Evolutionary conservation across 2,113 vertebrate species (phyloP).

Genomic region (Heterotilapia buettikoferi): DNA sequence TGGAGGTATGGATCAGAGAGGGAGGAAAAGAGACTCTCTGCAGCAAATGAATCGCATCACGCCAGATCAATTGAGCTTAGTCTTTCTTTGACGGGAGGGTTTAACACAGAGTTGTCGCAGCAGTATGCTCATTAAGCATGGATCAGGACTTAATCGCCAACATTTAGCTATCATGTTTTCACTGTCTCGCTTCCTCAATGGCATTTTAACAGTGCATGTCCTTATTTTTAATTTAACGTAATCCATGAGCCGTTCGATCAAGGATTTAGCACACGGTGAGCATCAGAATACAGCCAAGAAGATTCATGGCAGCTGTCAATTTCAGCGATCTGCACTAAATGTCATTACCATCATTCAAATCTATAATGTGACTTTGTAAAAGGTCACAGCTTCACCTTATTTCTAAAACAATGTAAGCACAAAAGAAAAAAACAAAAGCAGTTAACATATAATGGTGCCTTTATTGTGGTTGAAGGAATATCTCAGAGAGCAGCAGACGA

Average conservation of each 20-base stretch:
- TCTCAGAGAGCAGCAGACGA: background rate
- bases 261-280: background rate
- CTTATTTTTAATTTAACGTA: slow-evolving; percentile 13
- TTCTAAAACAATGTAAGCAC: background rate
- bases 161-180: slow-evolving; percentile 33
- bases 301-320: slow-evolving; percentile 14
- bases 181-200: background rate
- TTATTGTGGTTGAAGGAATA: background rate
- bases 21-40: slow-evolving; percentile 12
- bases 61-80: slow-evolving; percentile 53
- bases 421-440: background rate
- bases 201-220: background rate
- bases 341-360: slow-evolving; percentile 48
- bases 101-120: slow-evolving; percentile 1
- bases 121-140: slow-evolving; percentile 43
- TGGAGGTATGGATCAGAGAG: slow-evolving; percentile 35
- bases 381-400: slow-evolving; percentile 30
- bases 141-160: slow-evolving; percentile 42
- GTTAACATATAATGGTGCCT: background rate
- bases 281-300: background rate
- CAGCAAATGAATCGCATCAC: slow-evolving; percentile 59
- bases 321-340: slow-evolving; percentile 16
- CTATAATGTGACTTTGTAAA: slow-evolving; percentile 16
- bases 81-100: slow-evolving; percentile 28
- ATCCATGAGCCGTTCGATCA: background rate